Evolutionary conservation across 2,113 vertebrate genomes (phyloP).

Genomic region (Mixornis gularis): DNA sequence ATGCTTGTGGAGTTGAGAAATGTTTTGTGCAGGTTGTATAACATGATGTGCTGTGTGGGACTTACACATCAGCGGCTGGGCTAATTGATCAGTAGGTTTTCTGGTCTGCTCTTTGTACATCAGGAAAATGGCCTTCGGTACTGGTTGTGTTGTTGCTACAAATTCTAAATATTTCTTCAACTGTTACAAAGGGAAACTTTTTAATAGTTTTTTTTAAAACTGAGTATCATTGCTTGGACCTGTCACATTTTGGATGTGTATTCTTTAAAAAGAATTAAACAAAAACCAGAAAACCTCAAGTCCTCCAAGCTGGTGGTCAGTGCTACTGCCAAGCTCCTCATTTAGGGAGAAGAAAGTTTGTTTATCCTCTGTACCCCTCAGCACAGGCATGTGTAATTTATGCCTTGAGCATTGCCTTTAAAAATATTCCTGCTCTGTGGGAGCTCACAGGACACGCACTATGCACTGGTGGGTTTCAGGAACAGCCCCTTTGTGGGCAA

Average conservation of each 20-base stretch:
- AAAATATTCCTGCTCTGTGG: not conserved
- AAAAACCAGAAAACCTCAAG: not conserved
- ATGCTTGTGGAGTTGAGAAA: not conserved
- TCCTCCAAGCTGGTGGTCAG: not conserved
- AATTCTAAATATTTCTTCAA: not conserved
- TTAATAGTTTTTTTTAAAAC: not conserved
- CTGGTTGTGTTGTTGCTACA: not conserved
- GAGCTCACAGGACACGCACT: not conserved
- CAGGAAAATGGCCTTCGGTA: not conserved
- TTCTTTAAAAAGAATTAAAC: not conserved
- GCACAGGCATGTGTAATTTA: not conserved
- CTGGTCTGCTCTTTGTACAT: not conserved
- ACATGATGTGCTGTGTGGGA: not conserved
- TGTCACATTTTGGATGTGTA: not conserved
- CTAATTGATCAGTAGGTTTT: not conserved
- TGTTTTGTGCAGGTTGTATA: not conserved
- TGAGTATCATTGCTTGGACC: not conserved
- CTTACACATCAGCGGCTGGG: not conserved
- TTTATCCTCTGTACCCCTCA: not conserved
- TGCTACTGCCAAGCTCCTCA: not conserved
- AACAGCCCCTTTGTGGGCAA: not conserved
- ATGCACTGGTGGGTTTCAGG: not conserved
- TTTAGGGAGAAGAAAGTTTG: not conserved
- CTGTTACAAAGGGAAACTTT: not conserved
- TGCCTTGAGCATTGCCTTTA: not conserved